Base-by-base conservation (phyloP, 2,888 invertebrate species). In the Odontocerum albicorne region DNA sequence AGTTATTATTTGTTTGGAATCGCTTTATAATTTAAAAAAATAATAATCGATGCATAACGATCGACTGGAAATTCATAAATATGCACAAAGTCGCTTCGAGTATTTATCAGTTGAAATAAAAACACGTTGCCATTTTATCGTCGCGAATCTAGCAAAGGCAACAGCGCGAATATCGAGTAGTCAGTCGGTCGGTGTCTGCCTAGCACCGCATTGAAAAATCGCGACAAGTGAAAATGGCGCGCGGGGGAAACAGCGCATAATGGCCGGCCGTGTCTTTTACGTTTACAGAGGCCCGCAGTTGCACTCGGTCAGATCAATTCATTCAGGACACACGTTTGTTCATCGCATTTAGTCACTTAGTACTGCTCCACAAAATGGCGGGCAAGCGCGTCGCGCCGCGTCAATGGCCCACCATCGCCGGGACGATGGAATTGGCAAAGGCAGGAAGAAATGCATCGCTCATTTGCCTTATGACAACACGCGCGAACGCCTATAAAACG, bases 221-320 rank as follows among this genome's bases (percentile, higher is more conserved):
- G 21, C 36, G 22, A 33, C 46, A 22, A 36, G 47, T 60, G 60
- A 49, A 59, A 52, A 40, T 44, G 54, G 31, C 33, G 60, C 63
- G 62, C 62, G 73, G 44, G 38, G 12, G 43, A 20, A 45, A 21
- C 45, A 36, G n/a, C n/a, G n/a, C n/a, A n/a, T n/a, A n/a, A n/a
- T n/a, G n/a, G n/a, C n/a, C n/a, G n/a, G n/a, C n/a, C n/a, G n/a
- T n/a, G n/a, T n/a, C n/a, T n/a, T n/a, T n/a, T n/a, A n/a, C n/a
- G n/a, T n/a, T n/a, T n/a, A n/a, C n/a, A 27, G 10, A 27, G 27
- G 27, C 40, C 43, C 47, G 27, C 39, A 33, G 36, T 12, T 39
- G 39, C 45, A 22, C 39, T 51, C 58, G 59, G 33, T 43, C 49
- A 46, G 39, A n/a, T n/a, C 52, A 33, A 43, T 54, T 27, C 46